Base-by-base conservation (phyloP, 2,797 vertebrate species). In the Erithacus rubecula region DNA sequence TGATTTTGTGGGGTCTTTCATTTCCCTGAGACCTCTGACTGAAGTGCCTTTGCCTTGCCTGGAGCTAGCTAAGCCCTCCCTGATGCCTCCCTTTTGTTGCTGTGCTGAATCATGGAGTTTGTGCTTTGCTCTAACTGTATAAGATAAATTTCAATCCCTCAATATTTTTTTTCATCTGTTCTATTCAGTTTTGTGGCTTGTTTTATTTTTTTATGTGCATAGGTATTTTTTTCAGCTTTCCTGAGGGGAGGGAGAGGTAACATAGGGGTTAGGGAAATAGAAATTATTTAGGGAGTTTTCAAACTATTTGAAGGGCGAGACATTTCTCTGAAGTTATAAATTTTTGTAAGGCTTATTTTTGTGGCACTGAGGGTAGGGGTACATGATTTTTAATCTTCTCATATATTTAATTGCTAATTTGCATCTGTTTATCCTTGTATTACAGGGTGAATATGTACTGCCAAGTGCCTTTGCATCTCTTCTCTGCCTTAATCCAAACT, bases 1-100 rank as follows among this genome's bases (percentile, higher is more conserved):
- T 94, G 77, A 62, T 90, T 93, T 93, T 95, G 68, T 85, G 32
- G 67, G 78, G 51, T 92, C 67, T 87, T 65, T 95, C 68, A 59
- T 89, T 95, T 84, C 47, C 53, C 64, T 82, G 74, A 88, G 84
- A 94, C 53, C 63, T 89, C 75, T 89, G 70, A 77, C 69, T 89
- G 87, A 92, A 79, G 30, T 46, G 26, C 23, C 89, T 95, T 93
- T 95, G 87, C 69, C 51, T 95, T 74, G 64, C 46, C 81, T 83
- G 44, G 78, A 96, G 65, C 70, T 53, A 26, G 12, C 30, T 94
- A 93, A 91, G 29, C 13, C 58, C 59, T 91, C 2, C 11, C 69
- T 96, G 47, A 30, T 94, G 27, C 76, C 68, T 92, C 30, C 41
- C 49, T 89, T 87, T 70, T 81, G 56, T 55, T 94, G 44, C 24